Percentiles rank a stretch among this genome's conserved stretches.
phyloP scores from a whole-genome alignment of 2,113 vertebrate genomes.

The Spea multiplicata region DNA sequence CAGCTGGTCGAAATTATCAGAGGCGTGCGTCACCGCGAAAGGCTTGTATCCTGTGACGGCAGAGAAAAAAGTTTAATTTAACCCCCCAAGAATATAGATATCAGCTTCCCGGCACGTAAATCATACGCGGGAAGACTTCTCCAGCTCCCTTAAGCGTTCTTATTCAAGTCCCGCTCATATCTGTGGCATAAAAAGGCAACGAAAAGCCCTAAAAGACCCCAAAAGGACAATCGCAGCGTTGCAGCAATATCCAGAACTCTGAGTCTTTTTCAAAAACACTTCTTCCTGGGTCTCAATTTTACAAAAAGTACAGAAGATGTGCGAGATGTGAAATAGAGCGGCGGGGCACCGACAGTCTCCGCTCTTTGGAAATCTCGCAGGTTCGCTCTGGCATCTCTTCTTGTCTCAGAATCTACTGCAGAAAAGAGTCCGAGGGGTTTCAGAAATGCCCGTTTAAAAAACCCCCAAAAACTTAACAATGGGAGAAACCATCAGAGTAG shows the following conservation, averaged over 20 bases:
- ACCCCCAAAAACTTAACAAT: too few species aligned
- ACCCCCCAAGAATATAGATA: not conserved
- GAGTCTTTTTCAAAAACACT: too few species aligned
- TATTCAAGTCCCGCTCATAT: too few species aligned
- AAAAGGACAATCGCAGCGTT: too few species aligned
- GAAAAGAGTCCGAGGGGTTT: slow-evolving; percentile 28
- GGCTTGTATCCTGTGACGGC: slow-evolving; percentile 80
- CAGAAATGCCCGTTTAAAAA: slow-evolving; percentile 5
- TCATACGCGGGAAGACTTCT: too few species aligned
- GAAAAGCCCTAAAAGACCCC: too few species aligned
- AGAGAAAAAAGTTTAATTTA: not conserved
- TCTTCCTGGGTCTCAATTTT: too few species aligned
- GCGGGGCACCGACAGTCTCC: not conserved
- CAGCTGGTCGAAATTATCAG: slow-evolving; percentile 89
- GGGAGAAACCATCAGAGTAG: too few species aligned
- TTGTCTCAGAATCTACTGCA: slow-evolving; percentile 10
- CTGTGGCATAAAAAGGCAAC: too few species aligned
- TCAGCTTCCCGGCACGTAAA: too few species aligned
- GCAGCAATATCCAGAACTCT: too few species aligned
- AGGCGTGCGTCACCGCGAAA: slow-evolving; percentile 83
- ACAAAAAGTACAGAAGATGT: not conserved
- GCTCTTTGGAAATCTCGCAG: slow-evolving; percentile 21
- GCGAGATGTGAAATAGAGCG: slow-evolving; percentile 23
- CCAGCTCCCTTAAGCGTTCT: too few species aligned
- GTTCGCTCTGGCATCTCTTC: slow-evolving; percentile 20